phyloP scores from a whole-genome alignment of 2,113 vertebrate species.

The Phyllostomus discolor region DNA sequence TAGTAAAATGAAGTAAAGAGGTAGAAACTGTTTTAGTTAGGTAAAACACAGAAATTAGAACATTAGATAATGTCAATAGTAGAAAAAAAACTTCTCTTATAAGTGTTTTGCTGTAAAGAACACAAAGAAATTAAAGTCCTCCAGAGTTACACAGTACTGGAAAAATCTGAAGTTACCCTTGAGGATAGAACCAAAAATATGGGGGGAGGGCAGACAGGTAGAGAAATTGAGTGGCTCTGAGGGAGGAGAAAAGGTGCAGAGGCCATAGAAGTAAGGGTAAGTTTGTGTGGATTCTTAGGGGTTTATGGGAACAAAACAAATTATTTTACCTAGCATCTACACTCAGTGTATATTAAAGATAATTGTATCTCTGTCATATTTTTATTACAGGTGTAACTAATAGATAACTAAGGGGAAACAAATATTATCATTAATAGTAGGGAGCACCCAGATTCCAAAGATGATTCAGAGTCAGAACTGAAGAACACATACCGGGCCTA shows the following conservation, averaged over 20 bases:
- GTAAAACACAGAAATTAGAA: background rate
- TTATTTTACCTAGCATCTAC: background rate
- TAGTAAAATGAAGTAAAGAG: background rate
- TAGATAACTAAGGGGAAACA: background rate
- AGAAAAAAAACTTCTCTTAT: background rate
- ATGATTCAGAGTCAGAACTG: background rate
- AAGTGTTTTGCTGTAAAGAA: conserved; percentile 1
- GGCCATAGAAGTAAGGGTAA: background rate
- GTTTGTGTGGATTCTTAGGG: background rate
- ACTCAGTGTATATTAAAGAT: background rate
- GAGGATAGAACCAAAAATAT: background rate
- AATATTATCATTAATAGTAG: background rate
- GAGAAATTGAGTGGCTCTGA: background rate
- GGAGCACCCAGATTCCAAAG: background rate
- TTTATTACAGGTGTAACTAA: conserved; percentile 9
- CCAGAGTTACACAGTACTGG: background rate
- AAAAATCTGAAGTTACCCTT: background rate
- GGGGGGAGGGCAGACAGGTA: background rate
- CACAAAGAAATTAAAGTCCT: background rate
- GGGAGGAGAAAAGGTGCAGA: background rate
- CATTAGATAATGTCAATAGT: background rate
- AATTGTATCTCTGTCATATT: background rate
- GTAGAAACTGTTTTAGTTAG: background rate
- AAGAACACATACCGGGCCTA: background rate
- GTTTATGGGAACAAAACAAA: background rate